Percentiles rank a stretch among this genome's conserved stretches.
Conservation (phyloP, 2,888 invertebrate species). For the Chloroclysta siterata region DNA sequence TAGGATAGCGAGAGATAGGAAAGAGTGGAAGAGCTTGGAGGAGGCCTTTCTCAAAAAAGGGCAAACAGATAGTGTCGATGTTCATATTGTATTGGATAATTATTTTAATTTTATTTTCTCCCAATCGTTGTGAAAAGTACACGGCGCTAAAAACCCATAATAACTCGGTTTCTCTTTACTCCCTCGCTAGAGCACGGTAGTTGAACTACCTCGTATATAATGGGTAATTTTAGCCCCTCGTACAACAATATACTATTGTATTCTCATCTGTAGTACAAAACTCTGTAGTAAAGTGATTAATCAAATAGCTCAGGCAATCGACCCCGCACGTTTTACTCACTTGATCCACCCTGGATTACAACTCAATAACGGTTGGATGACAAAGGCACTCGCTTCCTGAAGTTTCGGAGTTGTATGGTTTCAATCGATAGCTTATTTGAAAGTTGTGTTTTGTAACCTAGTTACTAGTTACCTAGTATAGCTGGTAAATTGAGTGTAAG, state of each 20-base stretch:
- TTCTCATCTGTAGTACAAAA: slow-evolving; percentile 16
- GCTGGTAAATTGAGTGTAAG: not conserved
- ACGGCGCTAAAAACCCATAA: too few species aligned
- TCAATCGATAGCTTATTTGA: slow-evolving; percentile 20
- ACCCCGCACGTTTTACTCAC: slow-evolving; percentile 53
- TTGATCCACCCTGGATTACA: slow-evolving; percentile 37
- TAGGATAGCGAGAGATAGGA: too few species aligned
- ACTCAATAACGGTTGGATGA: slow-evolving; percentile 38
- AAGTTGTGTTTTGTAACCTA: slow-evolving; percentile 8
- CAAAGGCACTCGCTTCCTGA: slow-evolving; percentile 31
- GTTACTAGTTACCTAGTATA: not conserved
- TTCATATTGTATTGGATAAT: too few species aligned
- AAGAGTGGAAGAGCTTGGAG: too few species aligned
- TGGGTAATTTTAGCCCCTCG: too few species aligned
- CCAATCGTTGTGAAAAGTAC: too few species aligned
- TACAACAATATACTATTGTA: not conserved
- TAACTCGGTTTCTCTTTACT: too few species aligned
- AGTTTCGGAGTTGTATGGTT: slow-evolving; percentile 26
- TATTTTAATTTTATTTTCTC: too few species aligned
- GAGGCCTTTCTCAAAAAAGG: too few species aligned
- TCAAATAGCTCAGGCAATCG: slow-evolving; percentile 62
- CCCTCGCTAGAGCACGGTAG: too few species aligned
- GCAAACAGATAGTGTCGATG: too few species aligned
- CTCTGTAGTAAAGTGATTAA: slow-evolving; percentile 56
- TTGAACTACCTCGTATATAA: too few species aligned